These are phyloP conservation scores for Oreochromis mossambicus DNA, from an alignment of 2,797 vertebrate species.

Conservation along the genomic window DNA sequence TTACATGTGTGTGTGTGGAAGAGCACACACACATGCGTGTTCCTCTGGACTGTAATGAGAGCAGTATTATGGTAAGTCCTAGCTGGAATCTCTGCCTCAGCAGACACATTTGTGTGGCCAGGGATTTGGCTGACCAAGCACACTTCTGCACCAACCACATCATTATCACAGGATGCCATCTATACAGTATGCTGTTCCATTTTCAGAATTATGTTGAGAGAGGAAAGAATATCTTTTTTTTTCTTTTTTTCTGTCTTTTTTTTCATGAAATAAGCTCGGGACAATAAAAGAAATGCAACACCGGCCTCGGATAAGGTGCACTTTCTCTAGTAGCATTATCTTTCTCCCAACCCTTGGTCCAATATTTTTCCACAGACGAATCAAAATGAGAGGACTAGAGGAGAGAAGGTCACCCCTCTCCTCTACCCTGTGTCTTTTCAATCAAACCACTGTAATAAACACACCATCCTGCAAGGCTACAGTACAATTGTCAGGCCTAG, in stretches of 20 bases:
- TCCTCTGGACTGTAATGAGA: constrained; percentile 38
- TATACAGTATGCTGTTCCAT: constrained; percentile 31
- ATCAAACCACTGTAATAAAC: constrained; percentile 55
- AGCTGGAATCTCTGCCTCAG: constrained; percentile 52
- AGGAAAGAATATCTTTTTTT: neutral
- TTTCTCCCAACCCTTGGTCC: neutral
- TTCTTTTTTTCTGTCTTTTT: neutral
- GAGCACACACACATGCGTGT: neutral
- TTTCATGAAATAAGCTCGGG: neutral
- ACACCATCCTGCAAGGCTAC: constrained; percentile 39
- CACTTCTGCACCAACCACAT: constrained; percentile 44
- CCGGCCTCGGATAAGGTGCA: neutral
- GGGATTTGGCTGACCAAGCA: constrained; percentile 60
- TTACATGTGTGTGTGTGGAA: neutral
- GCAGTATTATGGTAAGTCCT: constrained; percentile 38
- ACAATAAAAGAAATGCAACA: constrained; percentile 7
- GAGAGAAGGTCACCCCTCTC: constrained; percentile 40
- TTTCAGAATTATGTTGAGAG: constrained; percentile 20
- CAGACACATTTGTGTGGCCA: constrained; percentile 45
- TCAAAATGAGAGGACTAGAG: constrained; percentile 22
- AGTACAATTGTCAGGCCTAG: constrained; percentile 11
- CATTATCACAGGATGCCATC: constrained; percentile 52
- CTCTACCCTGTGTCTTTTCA: constrained; percentile 46
- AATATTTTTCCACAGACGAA: constrained; percentile 13
- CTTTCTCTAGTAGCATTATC: constrained; percentile 3